phyloP scores from a whole-genome alignment of 2,113 vertebrate species.

The Grus americana region DNA sequence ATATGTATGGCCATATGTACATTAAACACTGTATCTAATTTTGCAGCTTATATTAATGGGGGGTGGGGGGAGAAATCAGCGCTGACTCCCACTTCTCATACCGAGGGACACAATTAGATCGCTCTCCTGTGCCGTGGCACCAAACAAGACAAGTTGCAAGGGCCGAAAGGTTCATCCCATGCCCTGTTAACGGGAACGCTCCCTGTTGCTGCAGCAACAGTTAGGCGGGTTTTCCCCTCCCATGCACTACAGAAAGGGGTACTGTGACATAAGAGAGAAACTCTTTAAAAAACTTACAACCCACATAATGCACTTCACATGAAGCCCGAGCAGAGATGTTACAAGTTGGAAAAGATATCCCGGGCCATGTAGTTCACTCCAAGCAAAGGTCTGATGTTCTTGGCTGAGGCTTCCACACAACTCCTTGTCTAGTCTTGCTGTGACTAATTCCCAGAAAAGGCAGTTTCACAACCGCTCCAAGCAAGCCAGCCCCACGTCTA shows the following conservation, averaged over 20 bases:
- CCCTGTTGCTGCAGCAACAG: background rate
- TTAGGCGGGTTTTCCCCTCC: fast-evolving
- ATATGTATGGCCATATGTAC: fast-evolving
- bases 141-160: background rate
- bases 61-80: background rate
- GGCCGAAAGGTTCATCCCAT: background rate
- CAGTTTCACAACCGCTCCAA: constrained; percentile 48
- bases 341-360: background rate
- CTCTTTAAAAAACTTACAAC: background rate
- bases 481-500: constrained; percentile 30
- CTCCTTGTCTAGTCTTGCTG: constrained; percentile 47
- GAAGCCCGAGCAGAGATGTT: background rate
- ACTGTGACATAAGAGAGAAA: background rate
- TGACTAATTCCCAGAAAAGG: constrained; percentile 60
- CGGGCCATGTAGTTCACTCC: background rate
- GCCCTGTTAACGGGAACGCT: background rate
- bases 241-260: background rate
- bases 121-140: background rate
- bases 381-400: background rate
- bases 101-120: background rate
- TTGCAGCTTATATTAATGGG: background rate
- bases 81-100: background rate
- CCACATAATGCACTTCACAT: background rate
- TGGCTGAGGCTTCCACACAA: background rate
- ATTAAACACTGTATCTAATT: background rate